Evolutionary conservation across 1,140 invertebrate species (phyloP), one percentile per base, ranked within the genome.

Genomic region (Drosophila leontia): DNA sequence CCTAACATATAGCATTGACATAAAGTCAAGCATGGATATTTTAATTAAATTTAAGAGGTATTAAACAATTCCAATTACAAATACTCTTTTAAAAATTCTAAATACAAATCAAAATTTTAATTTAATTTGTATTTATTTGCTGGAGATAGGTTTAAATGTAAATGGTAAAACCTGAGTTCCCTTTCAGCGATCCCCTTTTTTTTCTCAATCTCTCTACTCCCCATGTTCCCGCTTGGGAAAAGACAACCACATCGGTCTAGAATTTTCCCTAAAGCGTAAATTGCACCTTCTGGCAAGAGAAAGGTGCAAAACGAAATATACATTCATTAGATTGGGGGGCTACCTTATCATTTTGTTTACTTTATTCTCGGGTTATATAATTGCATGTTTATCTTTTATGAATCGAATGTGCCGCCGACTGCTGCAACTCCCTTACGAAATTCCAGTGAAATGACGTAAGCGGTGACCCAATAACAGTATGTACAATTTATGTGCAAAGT

Each of bases 381-480:
- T 48, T 29, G 50, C 12, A 48, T 57, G 51, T 62, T 68, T 80
- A 77, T 72, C 62, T 80, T 55, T 64, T 68, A 71, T 84, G 65
- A 75, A 82, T 82, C 58, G 48, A 75, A 82, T 39, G 51, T 62
- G 57, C 56, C 44, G 39, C 45, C 62, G 64, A 37, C 41, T 58
- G 17, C 41, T 32, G 65, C 53, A 70, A 74, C 72, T 67, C 75
- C 62, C 55, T 74, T 50, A 79, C 59, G 60, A 85, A 85, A 53
- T 84, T 81, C 82, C 82, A 85, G 82, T 62, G 78, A 82, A 85
- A 56, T 70, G 80, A 90, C 85, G 85, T 88, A 84, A 86, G 79
- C 83, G 68, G 69, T 86, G 83, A 86, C 83, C 83, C 79, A 86
- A 87, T 86, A 86, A 86, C 67, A 71, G 74, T 78, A 81, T 83